Percentiles rank a stretch among this genome's conserved stretches.
Evolutionary conservation across 1,140 invertebrate species (phyloP).

Genomic region (Aphelinus atriplicis): DNA sequence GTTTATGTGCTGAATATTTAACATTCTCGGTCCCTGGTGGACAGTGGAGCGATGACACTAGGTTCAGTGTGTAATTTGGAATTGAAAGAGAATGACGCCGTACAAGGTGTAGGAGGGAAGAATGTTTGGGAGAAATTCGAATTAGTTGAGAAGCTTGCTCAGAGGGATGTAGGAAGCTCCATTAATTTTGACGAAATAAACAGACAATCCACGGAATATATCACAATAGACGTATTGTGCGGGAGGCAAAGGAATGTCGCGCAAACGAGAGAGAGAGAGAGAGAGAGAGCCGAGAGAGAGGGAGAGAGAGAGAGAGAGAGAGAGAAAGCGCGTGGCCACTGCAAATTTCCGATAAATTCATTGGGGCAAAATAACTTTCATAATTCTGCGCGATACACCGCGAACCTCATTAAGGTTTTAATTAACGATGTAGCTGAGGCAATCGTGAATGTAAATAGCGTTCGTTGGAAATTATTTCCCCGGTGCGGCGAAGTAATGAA

Average conservation of each 20-base stretch:
- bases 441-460: constrained; percentile 13
- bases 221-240: too few species aligned
- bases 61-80: too few species aligned
- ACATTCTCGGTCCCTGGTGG: not conserved
- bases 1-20: constrained; percentile 9
- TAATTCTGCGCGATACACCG: not conserved
- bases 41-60: too few species aligned
- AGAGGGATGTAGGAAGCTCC: too few species aligned
- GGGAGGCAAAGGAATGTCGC: too few species aligned
- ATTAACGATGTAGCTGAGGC: not conserved
- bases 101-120: not conserved
- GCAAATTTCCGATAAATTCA: not conserved
- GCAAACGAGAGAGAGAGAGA: too few species aligned
- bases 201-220: too few species aligned
- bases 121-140: not conserved
- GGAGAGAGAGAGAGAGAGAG: too few species aligned
- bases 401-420: constrained; percentile 14
- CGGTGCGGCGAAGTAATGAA: not conserved
- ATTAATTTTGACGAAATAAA: too few species aligned
- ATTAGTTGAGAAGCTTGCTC: not conserved
- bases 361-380: not conserved
- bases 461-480: constrained; percentile 4
- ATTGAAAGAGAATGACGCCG: too few species aligned
- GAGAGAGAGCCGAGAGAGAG: too few species aligned
- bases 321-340: too few species aligned